Evolutionary conservation across 2,113 vertebrate genomes (phyloP).

Genomic region (Otis tarda): DNA sequence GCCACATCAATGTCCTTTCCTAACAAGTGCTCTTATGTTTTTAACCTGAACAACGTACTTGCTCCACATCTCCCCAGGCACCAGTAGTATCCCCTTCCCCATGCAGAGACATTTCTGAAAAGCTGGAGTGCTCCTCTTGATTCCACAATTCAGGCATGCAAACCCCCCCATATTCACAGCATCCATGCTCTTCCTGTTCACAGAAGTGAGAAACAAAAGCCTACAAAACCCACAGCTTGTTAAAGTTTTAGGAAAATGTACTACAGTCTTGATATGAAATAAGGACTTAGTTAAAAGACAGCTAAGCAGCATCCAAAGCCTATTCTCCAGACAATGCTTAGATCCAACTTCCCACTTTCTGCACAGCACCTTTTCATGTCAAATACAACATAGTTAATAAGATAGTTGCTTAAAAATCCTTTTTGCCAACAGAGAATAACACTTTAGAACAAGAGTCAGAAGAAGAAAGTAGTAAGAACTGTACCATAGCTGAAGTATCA

Average conservation of each 20-base stretch:
- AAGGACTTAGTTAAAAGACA: background rate
- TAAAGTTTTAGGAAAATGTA: background rate
- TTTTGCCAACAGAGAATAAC: background rate
- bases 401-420: background rate
- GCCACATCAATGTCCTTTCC: background rate
- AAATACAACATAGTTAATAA: background rate
- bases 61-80: background rate
- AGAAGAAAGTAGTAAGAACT: background rate
- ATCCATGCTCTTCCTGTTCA: background rate
- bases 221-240: background rate
- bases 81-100: background rate
- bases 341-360: background rate
- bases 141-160: background rate
- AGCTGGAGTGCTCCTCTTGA: background rate
- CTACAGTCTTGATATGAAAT: background rate
- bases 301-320: background rate
- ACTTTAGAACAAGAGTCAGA: background rate
- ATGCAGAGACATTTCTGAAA: background rate
- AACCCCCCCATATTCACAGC: background rate
- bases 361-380: background rate
- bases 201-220: background rate
- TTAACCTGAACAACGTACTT: background rate
- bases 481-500: background rate
- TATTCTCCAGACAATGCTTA: background rate
- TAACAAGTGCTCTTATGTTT: background rate